Evolutionary conservation across 2,797 vertebrate genomes (phyloP).

Genomic region (Sebastes glaucus): DNA sequence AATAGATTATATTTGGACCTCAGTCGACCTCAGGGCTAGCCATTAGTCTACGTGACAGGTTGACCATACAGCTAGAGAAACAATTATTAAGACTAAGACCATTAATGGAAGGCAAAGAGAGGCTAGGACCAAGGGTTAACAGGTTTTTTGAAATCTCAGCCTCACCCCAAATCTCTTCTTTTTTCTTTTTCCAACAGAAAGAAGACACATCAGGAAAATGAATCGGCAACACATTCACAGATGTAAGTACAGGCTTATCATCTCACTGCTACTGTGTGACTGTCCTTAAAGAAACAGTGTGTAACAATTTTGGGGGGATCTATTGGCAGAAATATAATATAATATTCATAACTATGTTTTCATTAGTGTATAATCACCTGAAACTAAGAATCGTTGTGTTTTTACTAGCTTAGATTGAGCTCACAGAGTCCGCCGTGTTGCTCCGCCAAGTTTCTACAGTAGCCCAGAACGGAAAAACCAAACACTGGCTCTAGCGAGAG

Average conservation of each 20-base stretch:
- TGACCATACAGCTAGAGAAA: constrained; percentile 4
- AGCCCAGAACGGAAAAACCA: too few relatives aligned
- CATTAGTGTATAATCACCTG: background rate
- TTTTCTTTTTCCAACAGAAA: background rate
- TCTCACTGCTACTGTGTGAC: background rate
- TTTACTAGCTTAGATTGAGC: background rate
- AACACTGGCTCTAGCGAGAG: too few relatives aligned
- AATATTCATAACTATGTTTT: background rate
- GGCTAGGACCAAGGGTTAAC: background rate
- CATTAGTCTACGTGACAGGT: constrained; percentile 53
- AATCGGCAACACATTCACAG: background rate
- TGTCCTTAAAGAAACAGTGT: background rate
- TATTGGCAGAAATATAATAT: background rate
- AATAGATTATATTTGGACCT: constrained; percentile 15
- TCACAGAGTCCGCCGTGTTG: too few relatives aligned
- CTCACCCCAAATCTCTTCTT: background rate
- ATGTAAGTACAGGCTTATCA: background rate
- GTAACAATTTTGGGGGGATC: background rate
- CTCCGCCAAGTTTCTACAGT: too few relatives aligned
- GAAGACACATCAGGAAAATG: background rate
- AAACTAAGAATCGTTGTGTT: background rate
- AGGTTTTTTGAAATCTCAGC: background rate
- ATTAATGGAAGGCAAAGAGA: constrained; percentile 6
- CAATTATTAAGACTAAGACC: background rate
- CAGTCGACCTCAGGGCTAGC: background rate